phyloP scores from a whole-genome alignment of 2,797 vertebrate species.

The Sorex maritimensis region DNA sequence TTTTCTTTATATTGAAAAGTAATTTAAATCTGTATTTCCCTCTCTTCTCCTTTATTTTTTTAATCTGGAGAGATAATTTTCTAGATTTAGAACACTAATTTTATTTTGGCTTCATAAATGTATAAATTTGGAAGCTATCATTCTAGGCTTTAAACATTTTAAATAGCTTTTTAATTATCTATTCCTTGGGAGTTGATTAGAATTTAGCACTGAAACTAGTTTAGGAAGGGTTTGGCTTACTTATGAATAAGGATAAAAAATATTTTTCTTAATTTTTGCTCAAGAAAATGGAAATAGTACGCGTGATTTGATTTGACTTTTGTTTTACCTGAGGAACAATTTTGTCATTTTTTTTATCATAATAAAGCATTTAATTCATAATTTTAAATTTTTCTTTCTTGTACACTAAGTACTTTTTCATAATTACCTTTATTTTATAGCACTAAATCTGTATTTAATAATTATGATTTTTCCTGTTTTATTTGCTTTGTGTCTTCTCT shows the following conservation, averaged over 20 bases:
- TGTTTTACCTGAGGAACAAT: constrained; percentile 1
- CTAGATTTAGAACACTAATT: constrained; percentile 38
- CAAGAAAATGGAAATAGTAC: constrained; percentile 42
- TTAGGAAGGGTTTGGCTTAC: not conserved
- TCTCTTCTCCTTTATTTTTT: not conserved
- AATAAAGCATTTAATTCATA: constrained; percentile 64
- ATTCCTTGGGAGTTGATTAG: not conserved
- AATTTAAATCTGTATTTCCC: not conserved
- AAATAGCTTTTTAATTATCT: constrained; percentile 14
- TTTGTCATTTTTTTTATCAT: constrained; percentile 60
- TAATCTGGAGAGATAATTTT: constrained; percentile 35
- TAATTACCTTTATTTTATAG: constrained; percentile 44
- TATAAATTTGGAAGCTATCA: not conserved
- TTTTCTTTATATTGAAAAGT: constrained; percentile 14
- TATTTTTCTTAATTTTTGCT: constrained; percentile 16
- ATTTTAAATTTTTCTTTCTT: constrained; percentile 45
- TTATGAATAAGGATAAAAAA: constrained; percentile 21
- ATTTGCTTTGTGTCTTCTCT: not conserved
- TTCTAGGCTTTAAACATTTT: constrained; percentile 62
- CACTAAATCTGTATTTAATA: constrained; percentile 3
- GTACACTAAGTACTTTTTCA: constrained; percentile 61
- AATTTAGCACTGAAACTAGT: constrained; percentile 14
- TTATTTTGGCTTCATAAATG: constrained; percentile 33
- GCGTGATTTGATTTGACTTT: constrained; percentile 31
- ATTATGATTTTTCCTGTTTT: constrained; percentile 32